These are phyloP conservation scores for Nothobranchius kuhntae DNA, from an alignment of 2,113 vertebrate genomes.

Conservation along the genomic window DNA sequence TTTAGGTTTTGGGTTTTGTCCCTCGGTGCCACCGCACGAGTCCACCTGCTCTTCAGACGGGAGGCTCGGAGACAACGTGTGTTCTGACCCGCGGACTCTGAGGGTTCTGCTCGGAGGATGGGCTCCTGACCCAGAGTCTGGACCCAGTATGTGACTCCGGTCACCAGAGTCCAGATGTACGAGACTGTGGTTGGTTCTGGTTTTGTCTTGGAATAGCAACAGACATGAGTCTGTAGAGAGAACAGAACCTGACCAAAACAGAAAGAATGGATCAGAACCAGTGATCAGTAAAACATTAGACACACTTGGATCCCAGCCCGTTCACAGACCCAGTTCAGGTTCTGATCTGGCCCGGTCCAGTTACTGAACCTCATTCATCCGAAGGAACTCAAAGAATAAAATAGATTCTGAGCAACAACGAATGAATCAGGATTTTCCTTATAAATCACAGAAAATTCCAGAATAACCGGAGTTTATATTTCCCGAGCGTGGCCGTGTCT, in stretches of 20 bases:
- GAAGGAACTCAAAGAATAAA: too few species aligned
- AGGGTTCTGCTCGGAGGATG: constrained; percentile 51
- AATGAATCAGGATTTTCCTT: too few species aligned
- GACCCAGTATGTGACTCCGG: constrained; percentile 50
- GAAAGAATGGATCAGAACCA: not conserved
- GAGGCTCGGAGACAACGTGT: not conserved
- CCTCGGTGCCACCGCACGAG: constrained; percentile 67
- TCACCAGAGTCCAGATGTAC: constrained; percentile 81
- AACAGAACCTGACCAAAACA: constrained; percentile 23
- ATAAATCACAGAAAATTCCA: too few species aligned
- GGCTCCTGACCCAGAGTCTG: constrained; percentile 42
- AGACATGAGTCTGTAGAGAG: constrained; percentile 39
- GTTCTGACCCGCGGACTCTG: constrained; percentile 8
- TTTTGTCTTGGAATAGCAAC: constrained; percentile 47
- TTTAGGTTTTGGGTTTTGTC: constrained; percentile 87
- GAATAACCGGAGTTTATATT: too few species aligned
- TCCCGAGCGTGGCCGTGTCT: too few species aligned
- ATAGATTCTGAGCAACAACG: too few species aligned
- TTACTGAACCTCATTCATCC: too few species aligned
- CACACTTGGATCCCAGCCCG: too few species aligned
- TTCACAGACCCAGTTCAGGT: too few species aligned
- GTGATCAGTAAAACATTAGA: too few species aligned
- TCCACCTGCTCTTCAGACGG: constrained; percentile 53
- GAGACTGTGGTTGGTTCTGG: constrained; percentile 55
- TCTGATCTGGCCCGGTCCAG: too few species aligned